Conservation (phyloP, 2,888 invertebrate genomes). For the Strigamia crassipes region DNA sequence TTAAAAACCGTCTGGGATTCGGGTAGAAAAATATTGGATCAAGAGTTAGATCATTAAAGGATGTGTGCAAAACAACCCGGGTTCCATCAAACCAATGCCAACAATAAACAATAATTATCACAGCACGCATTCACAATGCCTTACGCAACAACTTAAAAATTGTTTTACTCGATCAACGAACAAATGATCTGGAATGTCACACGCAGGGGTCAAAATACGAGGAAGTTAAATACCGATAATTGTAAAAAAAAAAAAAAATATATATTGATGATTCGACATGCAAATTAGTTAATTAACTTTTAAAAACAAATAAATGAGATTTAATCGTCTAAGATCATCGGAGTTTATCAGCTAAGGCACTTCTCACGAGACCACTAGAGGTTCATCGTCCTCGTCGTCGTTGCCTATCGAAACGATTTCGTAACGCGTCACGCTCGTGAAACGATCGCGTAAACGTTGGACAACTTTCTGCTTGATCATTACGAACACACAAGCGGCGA, state of each 20-base stretch:
- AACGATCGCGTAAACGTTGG: conserved; percentile 3
- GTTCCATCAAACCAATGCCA: neutral
- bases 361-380: conserved; percentile 5
- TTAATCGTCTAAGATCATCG: neutral
- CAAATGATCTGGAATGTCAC: too few species aligned
- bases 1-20: neutral
- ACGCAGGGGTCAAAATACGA: neutral
- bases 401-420: conserved; percentile 18
- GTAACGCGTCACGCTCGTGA: neutral
- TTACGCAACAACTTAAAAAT: too few species aligned
- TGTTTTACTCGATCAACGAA: too few species aligned
- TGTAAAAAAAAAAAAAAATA: neutral
- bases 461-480: neutral
- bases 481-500: neutral
- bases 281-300: neutral
- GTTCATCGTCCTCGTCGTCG: conserved; percentile 42
- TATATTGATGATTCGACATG: neutral
- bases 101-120: neutral
- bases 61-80: too few species aligned
- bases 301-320: neutral
- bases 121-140: neutral
- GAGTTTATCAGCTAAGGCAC: neutral
- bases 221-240: neutral
- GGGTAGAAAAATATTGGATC: neutral
- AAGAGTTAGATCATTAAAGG: neutral